A percentile compares a stretch with the other conserved stretches of the same genome.
Conservation (phyloP, 2,113 vertebrate species). For the Chaenogobius annularis region DNA sequence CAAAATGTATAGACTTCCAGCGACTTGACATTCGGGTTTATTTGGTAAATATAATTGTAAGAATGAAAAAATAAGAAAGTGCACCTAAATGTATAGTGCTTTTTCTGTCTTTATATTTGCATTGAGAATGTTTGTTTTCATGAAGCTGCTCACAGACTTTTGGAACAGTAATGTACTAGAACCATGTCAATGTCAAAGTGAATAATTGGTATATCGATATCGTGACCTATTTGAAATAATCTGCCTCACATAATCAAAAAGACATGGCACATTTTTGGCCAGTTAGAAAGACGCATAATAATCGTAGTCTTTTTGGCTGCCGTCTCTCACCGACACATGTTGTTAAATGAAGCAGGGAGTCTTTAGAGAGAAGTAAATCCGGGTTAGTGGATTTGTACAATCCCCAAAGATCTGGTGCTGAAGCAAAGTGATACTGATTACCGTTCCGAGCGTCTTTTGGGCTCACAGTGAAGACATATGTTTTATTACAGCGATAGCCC, state of each 20-base stretch:
- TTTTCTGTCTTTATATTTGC: too few species aligned
- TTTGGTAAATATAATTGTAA: too few species aligned
- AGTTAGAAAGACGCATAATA: conserved; percentile 35
- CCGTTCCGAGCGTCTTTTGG: conserved; percentile 18
- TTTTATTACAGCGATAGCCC: conserved; percentile 19
- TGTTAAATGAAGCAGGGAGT: conserved; percentile 15
- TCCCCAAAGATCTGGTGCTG: conserved; percentile 11
- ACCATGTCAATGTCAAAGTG: too few species aligned
- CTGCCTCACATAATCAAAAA: conserved; percentile 26
- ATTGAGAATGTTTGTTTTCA: too few species aligned
- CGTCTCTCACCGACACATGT: conserved; percentile 20
- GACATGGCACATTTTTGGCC: conserved; percentile 33
- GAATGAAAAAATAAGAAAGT: too few species aligned
- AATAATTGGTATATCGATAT: too few species aligned
- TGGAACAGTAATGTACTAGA: not conserved
- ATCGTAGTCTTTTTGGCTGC: conserved; percentile 1
- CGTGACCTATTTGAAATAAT: too few species aligned
- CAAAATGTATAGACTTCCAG: too few species aligned
- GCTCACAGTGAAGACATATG: conserved; percentile 8
- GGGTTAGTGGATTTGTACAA: conserved; percentile 6
- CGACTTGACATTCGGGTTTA: too few species aligned
- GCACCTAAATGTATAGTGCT: too few species aligned
- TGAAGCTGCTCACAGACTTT: too few species aligned
- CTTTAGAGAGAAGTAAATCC: conserved; percentile 8
- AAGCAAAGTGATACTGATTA: conserved; percentile 21